Percentiles rank a stretch among this genome's conserved stretches.
Conservation (phyloP, 2,888 invertebrate species). For the Actias luna region DNA sequence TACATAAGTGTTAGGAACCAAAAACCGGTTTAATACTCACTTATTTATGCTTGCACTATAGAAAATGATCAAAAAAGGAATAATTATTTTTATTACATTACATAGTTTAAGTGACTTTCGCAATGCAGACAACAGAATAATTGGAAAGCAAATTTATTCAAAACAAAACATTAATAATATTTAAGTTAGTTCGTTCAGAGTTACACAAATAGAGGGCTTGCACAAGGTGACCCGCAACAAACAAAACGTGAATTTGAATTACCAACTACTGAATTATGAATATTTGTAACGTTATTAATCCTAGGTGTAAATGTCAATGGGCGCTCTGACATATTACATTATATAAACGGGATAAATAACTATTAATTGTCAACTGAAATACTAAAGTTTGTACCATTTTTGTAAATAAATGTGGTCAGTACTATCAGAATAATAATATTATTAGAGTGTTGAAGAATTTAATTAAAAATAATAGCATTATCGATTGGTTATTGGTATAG, state of each 20-base stretch:
- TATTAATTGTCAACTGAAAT: no score
- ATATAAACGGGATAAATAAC: background rate
- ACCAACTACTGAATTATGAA: constrained; percentile 55
- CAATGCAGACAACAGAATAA: background rate
- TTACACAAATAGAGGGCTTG: constrained; percentile 13
- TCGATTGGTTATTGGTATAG: no score
- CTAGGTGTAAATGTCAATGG: background rate
- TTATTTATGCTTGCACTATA: no score
- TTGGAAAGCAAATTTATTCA: constrained; percentile 4
- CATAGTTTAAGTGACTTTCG: background rate
- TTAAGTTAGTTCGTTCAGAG: background rate
- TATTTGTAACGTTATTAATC: constrained; percentile 25
- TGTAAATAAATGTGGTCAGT: no score
- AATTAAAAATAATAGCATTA: no score
- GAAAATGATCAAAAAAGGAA: background rate
- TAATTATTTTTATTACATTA: background rate
- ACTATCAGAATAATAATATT: no score
- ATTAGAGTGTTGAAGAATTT: no score
- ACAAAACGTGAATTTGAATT: constrained; percentile 61
- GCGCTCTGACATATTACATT: background rate
- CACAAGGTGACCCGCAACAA: constrained; percentile 46
- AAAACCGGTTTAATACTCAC: no score
- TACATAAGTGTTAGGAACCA: no score
- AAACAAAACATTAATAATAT: background rate
- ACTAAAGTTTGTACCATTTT: no score